Evolutionary conservation across 2,113 vertebrate genomes (phyloP), one percentile per base, ranked within the genome.

Genomic region (Atrichornis clamosus): DNA sequence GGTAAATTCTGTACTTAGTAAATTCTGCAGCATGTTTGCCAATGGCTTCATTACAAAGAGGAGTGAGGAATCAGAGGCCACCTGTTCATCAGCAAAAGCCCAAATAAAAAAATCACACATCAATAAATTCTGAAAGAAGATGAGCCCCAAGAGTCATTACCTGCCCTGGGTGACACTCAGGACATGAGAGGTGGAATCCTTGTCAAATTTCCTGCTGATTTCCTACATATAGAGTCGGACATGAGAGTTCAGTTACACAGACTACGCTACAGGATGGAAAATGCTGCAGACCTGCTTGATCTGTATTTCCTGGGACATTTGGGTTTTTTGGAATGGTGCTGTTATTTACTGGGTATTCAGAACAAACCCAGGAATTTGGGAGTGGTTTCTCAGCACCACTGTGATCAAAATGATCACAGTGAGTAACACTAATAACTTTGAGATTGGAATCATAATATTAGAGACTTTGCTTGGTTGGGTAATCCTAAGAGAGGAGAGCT

Each of bases 1-100:
- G 63, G 41, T 91, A 88, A 97, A 84, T n/a, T n/a, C n/a, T 46
- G 10, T 74, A 65, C 93, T 96, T 32, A 72, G 87, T 27, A 75
- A 89, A 77, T 64, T 50, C 91, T 75, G 85, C 75, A 46, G 39
- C 20, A 24, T 59, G 59, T 75, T 72, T 95, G 78, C 58, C 46
- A 74, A 55, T 22, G 58, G 83, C 76, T 96, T 92, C 56, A 46
- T 69, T 55, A 35, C 47, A 63, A 16, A 15, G 9, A 64, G 83
- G 68, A 87, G 21, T 37, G 55, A 53, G 69, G 84, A 41, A 75
- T 52, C 53, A 19, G 44, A 76, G 53, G 72, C 42, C 90, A 91
- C 67, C 62, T 92, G 60, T 23, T 39, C 60, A 28, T 39, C 12
- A 88, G 76, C 47, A 80, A 64, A 80, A 15, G n/a, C 28, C 42